These are phyloP conservation scores for Arbacia lixula DNA, from an alignment of 53 echinoderm and acorn worm genomes.

Conservation along the genomic window DNA sequence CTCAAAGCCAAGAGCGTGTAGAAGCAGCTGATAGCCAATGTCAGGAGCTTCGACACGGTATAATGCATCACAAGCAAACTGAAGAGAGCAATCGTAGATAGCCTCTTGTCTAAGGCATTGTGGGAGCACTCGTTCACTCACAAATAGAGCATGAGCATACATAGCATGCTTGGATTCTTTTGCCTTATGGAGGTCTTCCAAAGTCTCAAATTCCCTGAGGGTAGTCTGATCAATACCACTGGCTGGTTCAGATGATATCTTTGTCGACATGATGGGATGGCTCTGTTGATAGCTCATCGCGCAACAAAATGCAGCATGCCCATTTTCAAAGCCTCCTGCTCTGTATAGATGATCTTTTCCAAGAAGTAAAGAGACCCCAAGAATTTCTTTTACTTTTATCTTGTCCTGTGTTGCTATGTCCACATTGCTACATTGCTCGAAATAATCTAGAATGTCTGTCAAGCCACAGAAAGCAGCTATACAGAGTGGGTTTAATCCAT, in stretches of 20 bases:
- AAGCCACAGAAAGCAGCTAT: neutral
- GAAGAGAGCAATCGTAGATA: neutral
- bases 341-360: too few species aligned
- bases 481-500: neutral
- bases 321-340: too few species aligned
- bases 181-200: neutral
- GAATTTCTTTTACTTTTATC: slow-evolving; percentile 4
- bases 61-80: neutral
- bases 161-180: neutral
- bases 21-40: neutral
- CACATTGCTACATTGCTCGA: neutral
- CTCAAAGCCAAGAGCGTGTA: neutral
- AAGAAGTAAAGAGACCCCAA: slow-evolving; percentile 1
- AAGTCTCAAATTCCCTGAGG: neutral
- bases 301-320: neutral
- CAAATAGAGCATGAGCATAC: slow-evolving; percentile 1
- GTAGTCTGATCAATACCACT: neutral
- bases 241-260: neutral
- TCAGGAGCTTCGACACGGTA: neutral
- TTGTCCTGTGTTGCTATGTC: neutral
- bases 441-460: neutral
- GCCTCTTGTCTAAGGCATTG: neutral
- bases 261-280: too few species aligned
- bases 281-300: neutral
- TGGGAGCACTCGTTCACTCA: neutral